Evolutionary conservation across 2,797 vertebrate species (phyloP), one percentile per base, ranked within the genome.

Genomic region (Halcyon smyrnensis): DNA sequence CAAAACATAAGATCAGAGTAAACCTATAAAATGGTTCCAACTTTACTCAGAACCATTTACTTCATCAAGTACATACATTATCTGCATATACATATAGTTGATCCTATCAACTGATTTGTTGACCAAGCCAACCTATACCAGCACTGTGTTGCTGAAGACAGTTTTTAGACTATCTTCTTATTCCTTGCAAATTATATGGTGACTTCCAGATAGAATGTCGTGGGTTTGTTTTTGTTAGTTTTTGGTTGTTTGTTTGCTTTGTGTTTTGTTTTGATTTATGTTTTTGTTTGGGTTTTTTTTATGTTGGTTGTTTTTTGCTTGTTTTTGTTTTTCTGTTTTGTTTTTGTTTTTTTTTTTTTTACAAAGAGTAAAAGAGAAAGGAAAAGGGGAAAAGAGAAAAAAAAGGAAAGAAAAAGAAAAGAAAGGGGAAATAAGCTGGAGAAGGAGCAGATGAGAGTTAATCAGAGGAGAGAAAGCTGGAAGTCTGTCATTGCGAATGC

Each of bases 51-150:
- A 48, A 48, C 46, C 46, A 48, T 15, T 62, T 37, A 32, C 20
- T 56, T 43, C 30, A 17, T 50, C 11, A 48, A 60, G 28, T 18
- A 36, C 25, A 45, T 48, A 11, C 4, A 5, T 63, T 36, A 51
- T 11, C 9, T 0, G 1, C 6, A 7, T 5, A 7, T 41, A 13
- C 3, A 12, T 36, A 11, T 12, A 5, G 15, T 43, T 56, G 41
- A 70, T 77, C 46, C n/a, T 56, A 11, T 28, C 20, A 48, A 8
- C 27, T 48, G 19, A 27, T 70, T 28, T 64, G 45, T 53, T 54
- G 37, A 37, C 12, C 11, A 34, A 39, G 19, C 27, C n/a, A 50
- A 62, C 41, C 27, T 54, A 25, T 11, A 11, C 23, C 24, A 59
- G 30, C 34, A 11, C 23, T 18, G 25, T 67, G 53, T 50, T 51